Evolutionary conservation across 2,797 vertebrate genomes (phyloP), one percentile per base, ranked within the genome.

Genomic region (Molossus alvarezi): DNA sequence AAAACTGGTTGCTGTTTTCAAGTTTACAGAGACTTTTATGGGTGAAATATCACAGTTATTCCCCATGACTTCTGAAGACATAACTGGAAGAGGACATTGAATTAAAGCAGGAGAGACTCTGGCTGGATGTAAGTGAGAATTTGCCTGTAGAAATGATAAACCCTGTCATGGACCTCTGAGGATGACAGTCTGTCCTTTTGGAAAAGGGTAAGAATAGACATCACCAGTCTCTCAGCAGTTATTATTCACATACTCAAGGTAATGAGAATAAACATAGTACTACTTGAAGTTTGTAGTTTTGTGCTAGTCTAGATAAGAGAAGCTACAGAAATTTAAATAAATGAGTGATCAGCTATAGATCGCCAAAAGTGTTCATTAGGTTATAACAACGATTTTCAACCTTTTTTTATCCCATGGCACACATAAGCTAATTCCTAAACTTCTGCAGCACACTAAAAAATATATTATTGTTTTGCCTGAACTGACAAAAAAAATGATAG

Each of bases 61-160:
- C 23, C 77, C 64, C 8, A 25, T 48, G 55, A 57, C 60, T 94
- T 95, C 67, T 65, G 51, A 96, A 96, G 79, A 53, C 5, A 12
- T 76, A 85, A 65, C 12, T 33, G 45, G 72, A 84, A 94, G 67
- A 60, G 14, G 64, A 95, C 76, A 81, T 21, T 51, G 51, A 94
- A 90, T 75, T 79, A 80, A 95, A 93, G 64, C 62, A 65, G 53
- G 41, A 86, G 14, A 82, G 25, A 73, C 65, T 64, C 37, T 92
- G 75, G 55, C 41, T 84, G 27, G 81, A 76, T 58, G 88, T 95
- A 69, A 94, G 72, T 29, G 57, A 95, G n/a, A 86, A 82, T 41
- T 76, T 89, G 80, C 60, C 57, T 77, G 3, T 48, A 64, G 80
- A 82, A 77, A 64, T 53, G 41, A 73, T 55, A 72, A 58, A 79